Conservation (phyloP, 2,888 invertebrate species). For the Eilema caniola region DNA sequence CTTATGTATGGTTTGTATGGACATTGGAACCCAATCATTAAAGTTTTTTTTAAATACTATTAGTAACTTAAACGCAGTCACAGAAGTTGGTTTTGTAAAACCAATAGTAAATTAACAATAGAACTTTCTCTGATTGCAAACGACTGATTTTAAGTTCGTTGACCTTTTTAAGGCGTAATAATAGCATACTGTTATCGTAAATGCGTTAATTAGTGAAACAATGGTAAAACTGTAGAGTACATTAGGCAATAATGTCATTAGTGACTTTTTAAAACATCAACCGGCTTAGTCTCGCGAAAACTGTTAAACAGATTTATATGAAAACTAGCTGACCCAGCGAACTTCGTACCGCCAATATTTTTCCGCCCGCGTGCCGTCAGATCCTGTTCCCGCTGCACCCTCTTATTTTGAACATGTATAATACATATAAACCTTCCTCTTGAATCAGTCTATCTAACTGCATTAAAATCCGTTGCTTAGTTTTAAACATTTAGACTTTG, state of each 20-base stretch:
- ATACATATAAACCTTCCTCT: too few relatives aligned
- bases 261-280: neutral
- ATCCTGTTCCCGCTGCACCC: too few relatives aligned
- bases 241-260: neutral
- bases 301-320: too few relatives aligned
- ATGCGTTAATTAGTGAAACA: neutral
- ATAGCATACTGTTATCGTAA: constrained; percentile 13
- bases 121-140: constrained; percentile 45
- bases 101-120: constrained; percentile 39
- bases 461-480: too few relatives aligned
- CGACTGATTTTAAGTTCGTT: constrained; percentile 46
- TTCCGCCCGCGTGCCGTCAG: too few relatives aligned
- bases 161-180: constrained; percentile 27
- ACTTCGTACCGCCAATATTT: too few relatives aligned
- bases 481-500: too few relatives aligned
- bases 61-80: neutral
- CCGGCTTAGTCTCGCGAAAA: too few relatives aligned
- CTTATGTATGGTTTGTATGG: too few relatives aligned
- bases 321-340: too few relatives aligned
- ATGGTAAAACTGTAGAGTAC: neutral
- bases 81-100: constrained; percentile 11
- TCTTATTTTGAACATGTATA: too few relatives aligned
- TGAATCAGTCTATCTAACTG: too few relatives aligned
- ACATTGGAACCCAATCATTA: neutral
- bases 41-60: neutral